These are phyloP conservation scores for Eonycteris spelaea DNA, from an alignment of 2,113 vertebrate species.

Conservation along the genomic window DNA sequence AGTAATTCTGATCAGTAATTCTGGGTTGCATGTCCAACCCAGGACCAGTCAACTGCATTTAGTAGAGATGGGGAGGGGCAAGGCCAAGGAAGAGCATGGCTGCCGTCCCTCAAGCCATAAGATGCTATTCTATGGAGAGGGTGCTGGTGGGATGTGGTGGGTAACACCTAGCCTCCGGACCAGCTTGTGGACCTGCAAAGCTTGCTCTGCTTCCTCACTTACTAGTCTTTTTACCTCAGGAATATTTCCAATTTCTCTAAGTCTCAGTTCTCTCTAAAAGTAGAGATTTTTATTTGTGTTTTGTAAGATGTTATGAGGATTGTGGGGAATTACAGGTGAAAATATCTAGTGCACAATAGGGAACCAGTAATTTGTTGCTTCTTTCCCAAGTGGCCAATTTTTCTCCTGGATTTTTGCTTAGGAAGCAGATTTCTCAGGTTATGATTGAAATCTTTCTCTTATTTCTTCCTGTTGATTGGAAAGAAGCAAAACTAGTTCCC, in stretches of 20 bases:
- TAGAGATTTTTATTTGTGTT: not conserved
- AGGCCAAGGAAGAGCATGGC: not conserved
- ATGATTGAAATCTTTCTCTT: slow-evolving; percentile 64
- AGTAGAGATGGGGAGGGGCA: not conserved
- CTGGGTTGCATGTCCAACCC: not conserved
- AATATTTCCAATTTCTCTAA: not conserved
- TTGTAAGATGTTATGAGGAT: not conserved
- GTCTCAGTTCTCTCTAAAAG: not conserved
- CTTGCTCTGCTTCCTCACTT: not conserved
- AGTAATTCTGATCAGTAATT: too few species aligned
- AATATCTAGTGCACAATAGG: not conserved
- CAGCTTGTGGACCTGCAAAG: not conserved
- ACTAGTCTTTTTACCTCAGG: not conserved
- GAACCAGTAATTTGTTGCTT: slow-evolving; percentile 39
- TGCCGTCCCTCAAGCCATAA: not conserved
- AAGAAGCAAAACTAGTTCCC: slow-evolving; percentile 58
- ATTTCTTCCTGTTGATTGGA: slow-evolving; percentile 62
- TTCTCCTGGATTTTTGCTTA: slow-evolving; percentile 61
- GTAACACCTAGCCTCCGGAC: not conserved
- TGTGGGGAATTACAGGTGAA: not conserved
- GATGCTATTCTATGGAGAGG: not conserved
- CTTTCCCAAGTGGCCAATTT: slow-evolving; percentile 66
- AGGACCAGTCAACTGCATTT: not conserved
- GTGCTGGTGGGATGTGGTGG: not conserved
- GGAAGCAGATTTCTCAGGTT: slow-evolving; percentile 46